Evolutionary conservation across 35 echinoderm and acorn worm species (phyloP), one percentile per base, ranked within the genome.

Genomic region (Acanthaster planci): DNA sequence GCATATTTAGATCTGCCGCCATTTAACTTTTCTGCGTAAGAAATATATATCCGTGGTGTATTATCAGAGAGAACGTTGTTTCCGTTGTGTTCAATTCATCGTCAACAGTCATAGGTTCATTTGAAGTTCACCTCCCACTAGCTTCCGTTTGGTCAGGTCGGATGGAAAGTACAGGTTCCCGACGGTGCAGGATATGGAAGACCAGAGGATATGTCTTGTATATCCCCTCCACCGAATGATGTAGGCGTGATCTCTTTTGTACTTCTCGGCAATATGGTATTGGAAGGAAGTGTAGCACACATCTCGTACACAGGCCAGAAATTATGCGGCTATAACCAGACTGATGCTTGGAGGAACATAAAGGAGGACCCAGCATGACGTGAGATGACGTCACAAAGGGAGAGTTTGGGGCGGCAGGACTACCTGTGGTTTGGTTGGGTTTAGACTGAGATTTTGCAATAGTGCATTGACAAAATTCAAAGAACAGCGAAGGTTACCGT

Each of bases 191-290:
- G n/a, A n/a, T n/a, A n/a, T n/a, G n/a, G n/a, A n/a, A n/a, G n/a
- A n/a, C n/a, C n/a, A 31, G 64, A 72, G 64, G 64, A 72, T 26
- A 59, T 47, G 42, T 47, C 64, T 30, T 7, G 23, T 72, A 29
- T 72, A 12, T 1, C 0, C n/a, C n/a, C n/a, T n/a, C n/a, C n/a
- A n/a, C n/a, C 34, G 7, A 10, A 72, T 72, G 22, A 72, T 72
- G 64, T 72, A 72, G 64, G 64, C 64, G 64, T 72, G 64, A 72
- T 3, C 34, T 72, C 26, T 30, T 68, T 72, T 72, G 64, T 72
- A 72, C 64, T 72, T 72, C 27, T 72, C 26, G 22, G 2, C 30
- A 72, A 0, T 12, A 47, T 31, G 64, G 64, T 27, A 21, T 27
- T 72, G 12, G 15, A 72, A 72, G 14, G 64, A 72, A 72, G 15